phyloP scores from a whole-genome alignment of 1,140 invertebrate genomes.

The Pseudomyrmex cubaensis region DNA sequence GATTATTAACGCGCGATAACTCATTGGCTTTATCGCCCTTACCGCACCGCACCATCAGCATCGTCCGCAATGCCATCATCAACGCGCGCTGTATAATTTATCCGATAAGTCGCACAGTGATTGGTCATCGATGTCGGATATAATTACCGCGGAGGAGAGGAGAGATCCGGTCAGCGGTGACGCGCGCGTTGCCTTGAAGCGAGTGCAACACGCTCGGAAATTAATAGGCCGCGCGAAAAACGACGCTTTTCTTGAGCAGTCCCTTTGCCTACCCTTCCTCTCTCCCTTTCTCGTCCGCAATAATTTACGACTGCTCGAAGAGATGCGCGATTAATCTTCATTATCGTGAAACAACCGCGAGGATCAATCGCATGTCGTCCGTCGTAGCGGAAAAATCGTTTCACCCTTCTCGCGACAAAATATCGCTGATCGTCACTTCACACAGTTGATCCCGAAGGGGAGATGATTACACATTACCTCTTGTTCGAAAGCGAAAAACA shows the following conservation, averaged over 20 bases:
- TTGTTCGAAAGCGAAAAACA: too few species aligned
- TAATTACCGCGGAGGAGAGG: constrained; percentile 70
- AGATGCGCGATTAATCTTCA: constrained; percentile 44
- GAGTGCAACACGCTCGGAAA: constrained; percentile 18
- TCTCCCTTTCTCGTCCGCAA: not conserved
- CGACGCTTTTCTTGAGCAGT: constrained; percentile 40
- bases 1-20: constrained; percentile 73
- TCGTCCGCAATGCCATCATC: not conserved
- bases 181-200: constrained; percentile 31
- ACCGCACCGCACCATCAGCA: not conserved
- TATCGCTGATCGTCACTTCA: constrained; percentile 27
- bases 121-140: constrained; percentile 76
- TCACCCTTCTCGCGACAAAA: not conserved
- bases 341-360: constrained; percentile 32
- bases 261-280: not conserved
- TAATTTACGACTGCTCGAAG: constrained; percentile 51
- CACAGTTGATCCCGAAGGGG: not conserved
- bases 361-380: constrained; percentile 46
- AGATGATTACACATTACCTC: not conserved
- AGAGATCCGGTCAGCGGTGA: constrained; percentile 50
- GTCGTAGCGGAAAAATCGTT: not conserved
- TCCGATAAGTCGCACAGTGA: constrained; percentile 65
- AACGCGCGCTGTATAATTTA: constrained; percentile 59
- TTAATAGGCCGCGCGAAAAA: constrained; percentile 56
- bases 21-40: constrained; percentile 53